Base-by-base conservation (phyloP, 1,140 invertebrate species). In the Diuraphis noxia region DNA sequence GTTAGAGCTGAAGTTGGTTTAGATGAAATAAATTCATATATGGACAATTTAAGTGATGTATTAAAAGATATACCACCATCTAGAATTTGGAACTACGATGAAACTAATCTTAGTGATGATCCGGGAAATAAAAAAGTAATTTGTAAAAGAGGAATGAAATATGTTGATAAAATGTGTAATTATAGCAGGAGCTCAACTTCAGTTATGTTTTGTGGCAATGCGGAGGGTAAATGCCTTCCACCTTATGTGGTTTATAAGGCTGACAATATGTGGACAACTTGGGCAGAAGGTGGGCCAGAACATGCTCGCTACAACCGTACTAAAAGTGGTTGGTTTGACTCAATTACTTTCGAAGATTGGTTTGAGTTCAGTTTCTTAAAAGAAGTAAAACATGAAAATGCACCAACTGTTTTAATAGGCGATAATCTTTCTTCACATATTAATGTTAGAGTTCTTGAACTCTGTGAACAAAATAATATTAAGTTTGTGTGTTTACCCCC, bases 371-470 rank as follows among this genome's bases (percentile, higher is more conserved):
- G 92, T 72, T 88, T 88, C 10, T 79, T 92, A 8, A 91, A 79
- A 43, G 88, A 92, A 91, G 46, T 92, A 34, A 49, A 43, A 25
- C 85, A 88, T 25, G 49, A 90, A n/a, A 17, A 89, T n/a, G 92
- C 85, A 19, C 40, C 30, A 36, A 84, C 92, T 49, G 86, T 93
- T 56, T 72, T 94, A 17, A 93, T 94, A 25, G 93, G 93, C 8
- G 94, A 95, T 92, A 94, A 94, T 92, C 92, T 94, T 19, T 92
- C 92, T 25, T 93, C 93, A 23, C 94, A 94, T 92, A 92, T 94
- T 34, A 93, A 92, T 40, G 6, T 92, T 21, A 92, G 94, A 46
- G 77, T 94, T 30, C 92, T 94, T 36, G 92, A 93, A 91, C 13
- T 92, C 23, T 94, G 94, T 85, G 56, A 93, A 41, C 92, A 93